Evolutionary conservation across 53 echinoderm and acorn worm genomes (phyloP), one percentile per base, ranked within the genome.

Genomic region (Temnopleurus reevesii): DNA sequence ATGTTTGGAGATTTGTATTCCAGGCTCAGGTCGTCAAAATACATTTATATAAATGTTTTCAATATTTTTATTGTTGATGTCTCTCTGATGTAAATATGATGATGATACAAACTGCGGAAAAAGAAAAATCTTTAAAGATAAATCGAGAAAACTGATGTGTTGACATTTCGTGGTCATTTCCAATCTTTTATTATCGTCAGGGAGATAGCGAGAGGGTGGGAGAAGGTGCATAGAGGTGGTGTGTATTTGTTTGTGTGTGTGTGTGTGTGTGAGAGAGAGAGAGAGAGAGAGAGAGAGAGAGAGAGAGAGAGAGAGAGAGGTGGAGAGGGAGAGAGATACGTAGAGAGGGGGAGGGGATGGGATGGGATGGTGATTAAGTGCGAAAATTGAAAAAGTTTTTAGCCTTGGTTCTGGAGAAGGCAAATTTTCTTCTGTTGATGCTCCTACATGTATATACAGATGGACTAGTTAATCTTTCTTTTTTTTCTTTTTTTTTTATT

Each of bases 21-120:
- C 61, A 28, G 21, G 66, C 38, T 66, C 66, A 36, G 66, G 66
- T n/a, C n/a, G n/a, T n/a, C n/a, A n/a, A n/a, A n/a, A n/a, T n/a
- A n/a, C n/a, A n/a, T n/a, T n/a, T n/a, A 61, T 23, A 25, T 26
- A 25, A 19, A 8, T 30, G 17, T 66, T 38, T 66, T 66, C 38
- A n/a, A n/a, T 41, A 19, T 36, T 15, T 36, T 7, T 8, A 34
- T 36, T 61, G 29, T 10, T 13, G 13, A 30, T 15, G n/a, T 61
- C 19, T 38, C 19, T 66, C 38, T 66, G 66, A 66, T 66, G 66
- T 66, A 66, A 18, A 66, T 66, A 66, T 66, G 18, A 66, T 1
- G 66, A 66, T n/a, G 41, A 66, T 66, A 38, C n/a, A 66, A 8
- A 66, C 19, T 38, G 29, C 2, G 18, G 4, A 41, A 38, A 41